phyloP scores from a whole-genome alignment of 2,797 vertebrate species.

The Malacoraja senta region DNA sequence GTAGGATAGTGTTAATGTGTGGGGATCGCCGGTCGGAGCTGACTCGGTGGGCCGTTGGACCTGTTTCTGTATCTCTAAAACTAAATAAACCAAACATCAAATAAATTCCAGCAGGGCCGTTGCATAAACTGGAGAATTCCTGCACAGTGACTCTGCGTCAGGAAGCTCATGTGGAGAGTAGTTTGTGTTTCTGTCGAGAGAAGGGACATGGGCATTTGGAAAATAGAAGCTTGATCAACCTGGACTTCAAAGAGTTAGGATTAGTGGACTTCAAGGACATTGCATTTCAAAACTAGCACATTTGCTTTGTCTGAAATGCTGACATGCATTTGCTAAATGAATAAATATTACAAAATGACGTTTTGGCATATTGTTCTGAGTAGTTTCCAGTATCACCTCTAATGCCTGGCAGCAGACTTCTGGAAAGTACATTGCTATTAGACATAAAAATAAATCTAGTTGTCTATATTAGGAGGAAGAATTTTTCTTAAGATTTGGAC shows the following conservation, averaged over 20 bases:
- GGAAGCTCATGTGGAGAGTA: neutral
- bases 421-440: neutral
- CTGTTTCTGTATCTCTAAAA: no score
- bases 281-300: neutral
- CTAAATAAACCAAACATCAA: no score
- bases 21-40: no score
- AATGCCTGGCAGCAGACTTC: neutral
- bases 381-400: neutral
- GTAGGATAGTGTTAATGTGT: no score
- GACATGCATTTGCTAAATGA: neutral
- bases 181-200: neutral
- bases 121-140: neutral
- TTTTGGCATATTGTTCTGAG: neutral
- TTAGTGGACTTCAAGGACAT: neutral
- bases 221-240: neutral
- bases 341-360: constrained; percentile 6
- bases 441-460: constrained; percentile 2
- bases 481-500: neutral
- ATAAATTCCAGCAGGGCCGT: neutral
- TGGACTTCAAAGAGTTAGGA: neutral
- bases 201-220: neutral
- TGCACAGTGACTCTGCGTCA: neutral
- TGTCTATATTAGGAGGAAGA: neutral
- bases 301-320: neutral
- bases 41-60: no score